Conservation (phyloP, 2,888 invertebrate genomes). For the Latrodectus hesperus region DNA sequence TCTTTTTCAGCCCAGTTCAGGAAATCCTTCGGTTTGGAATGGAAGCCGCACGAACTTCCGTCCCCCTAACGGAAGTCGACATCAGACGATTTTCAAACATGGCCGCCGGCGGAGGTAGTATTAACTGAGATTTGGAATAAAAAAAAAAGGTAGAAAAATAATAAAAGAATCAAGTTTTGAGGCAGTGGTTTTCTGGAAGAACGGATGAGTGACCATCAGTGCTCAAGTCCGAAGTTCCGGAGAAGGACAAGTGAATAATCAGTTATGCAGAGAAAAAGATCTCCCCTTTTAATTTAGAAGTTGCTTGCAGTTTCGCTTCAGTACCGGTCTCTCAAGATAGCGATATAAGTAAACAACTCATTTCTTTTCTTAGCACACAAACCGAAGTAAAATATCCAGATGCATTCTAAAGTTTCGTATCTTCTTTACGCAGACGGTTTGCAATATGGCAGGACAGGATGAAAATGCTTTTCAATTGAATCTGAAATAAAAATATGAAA, state of each 20-base stretch:
- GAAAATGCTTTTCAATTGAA: no score
- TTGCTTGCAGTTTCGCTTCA: neutral
- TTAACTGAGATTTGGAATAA: constrained; percentile 14
- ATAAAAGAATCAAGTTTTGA: constrained; percentile 8
- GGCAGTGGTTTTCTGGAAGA: constrained; percentile 30
- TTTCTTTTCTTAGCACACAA: neutral
- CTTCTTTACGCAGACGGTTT: neutral
- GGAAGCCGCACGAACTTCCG: constrained; percentile 63
- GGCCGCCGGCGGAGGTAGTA: constrained; percentile 37
- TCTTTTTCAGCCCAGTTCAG: constrained; percentile 42
- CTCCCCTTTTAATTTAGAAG: neutral
- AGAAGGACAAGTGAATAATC: neutral
- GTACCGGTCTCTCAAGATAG: neutral
- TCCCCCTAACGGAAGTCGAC: constrained; percentile 38
- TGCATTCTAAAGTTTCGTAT: neutral
- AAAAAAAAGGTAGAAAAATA: constrained; percentile 3
- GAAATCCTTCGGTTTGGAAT: constrained; percentile 51
- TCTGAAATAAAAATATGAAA: no score
- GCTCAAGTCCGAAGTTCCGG: constrained; percentile 57
- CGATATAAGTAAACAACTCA: neutral
- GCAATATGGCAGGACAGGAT: no score
- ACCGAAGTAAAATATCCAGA: neutral
- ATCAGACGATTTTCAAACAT: constrained; percentile 32
- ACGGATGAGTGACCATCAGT: constrained; percentile 39
- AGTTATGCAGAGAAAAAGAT: neutral